Evolutionary conservation across 2,113 vertebrate species (phyloP).

Genomic region (Cyanoramphus novaezelandiae): DNA sequence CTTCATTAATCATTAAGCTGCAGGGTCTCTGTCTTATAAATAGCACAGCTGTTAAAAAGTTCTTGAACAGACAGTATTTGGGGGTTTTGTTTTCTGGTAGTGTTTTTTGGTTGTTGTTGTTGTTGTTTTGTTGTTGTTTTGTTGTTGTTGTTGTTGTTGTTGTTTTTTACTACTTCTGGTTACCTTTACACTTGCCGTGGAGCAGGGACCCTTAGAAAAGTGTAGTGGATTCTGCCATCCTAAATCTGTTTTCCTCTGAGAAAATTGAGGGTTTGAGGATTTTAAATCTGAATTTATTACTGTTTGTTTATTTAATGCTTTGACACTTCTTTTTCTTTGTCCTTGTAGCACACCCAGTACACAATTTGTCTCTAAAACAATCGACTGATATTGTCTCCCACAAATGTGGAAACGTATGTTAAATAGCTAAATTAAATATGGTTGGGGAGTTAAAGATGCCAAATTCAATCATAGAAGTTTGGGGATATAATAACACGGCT

Average conservation of each 20-base stretch:
- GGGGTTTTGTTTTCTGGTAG: not conserved
- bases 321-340: not conserved
- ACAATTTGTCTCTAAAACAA: not conserved
- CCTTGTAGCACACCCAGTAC: not conserved
- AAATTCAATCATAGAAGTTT: not conserved
- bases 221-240: not conserved
- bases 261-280: not conserved
- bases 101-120: not conserved
- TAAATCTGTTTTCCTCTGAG: not conserved
- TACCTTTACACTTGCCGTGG: not conserved
- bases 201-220: not conserved
- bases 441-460: not conserved
- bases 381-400: not conserved
- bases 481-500: not conserved
- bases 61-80: not conserved
- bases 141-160: too few relatives aligned
- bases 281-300: not conserved
- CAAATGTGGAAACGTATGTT: not conserved
- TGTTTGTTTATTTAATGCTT: not conserved
- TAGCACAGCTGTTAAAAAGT: not conserved
- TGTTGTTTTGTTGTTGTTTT: too few relatives aligned
- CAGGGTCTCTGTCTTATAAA: not conserved
- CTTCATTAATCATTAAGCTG: slow-evolving; percentile 16
- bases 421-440: not conserved
- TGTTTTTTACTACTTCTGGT: not conserved